Conservation (phyloP, 2,113 vertebrate species). For the Dicerorhinus sumatrensis region DNA sequence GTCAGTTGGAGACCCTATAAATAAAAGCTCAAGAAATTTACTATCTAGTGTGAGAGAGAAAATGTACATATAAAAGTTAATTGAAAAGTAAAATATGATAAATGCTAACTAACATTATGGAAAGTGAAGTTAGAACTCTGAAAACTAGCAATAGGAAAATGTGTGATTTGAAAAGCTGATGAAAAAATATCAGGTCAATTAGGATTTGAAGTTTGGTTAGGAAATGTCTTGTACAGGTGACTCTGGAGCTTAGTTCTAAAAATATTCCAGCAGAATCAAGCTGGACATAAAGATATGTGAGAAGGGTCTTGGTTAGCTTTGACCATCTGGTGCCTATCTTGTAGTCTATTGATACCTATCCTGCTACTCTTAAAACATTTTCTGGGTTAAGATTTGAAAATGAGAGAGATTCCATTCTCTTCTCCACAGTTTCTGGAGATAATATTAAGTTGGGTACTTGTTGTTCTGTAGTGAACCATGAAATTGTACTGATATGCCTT, state of each 20-base stretch:
- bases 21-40: conserved; percentile 6
- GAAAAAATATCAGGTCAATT: conserved; percentile 4
- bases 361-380: background rate
- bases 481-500: conserved; percentile 22
- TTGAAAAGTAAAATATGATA: background rate
- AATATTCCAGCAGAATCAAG: conserved; percentile 28
- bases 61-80: background rate
- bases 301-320: background rate
- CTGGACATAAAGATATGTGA: background rate
- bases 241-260: conserved; percentile 58
- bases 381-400: background rate
- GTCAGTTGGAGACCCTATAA: background rate
- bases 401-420: conserved; percentile 10
- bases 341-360: background rate
- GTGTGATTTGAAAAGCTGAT: conserved; percentile 57
- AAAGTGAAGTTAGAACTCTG: conserved; percentile 58
- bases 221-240: background rate
- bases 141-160: conserved; percentile 45
- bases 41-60: background rate
- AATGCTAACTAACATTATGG: conserved; percentile 2
- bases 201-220: background rate
- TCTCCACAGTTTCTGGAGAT: background rate
- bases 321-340: background rate
- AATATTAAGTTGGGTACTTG: conserved; percentile 23
- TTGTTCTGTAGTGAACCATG: background rate